phyloP scores from a whole-genome alignment of 2,888 invertebrate genomes.

The Perizoma affinitatum region DNA sequence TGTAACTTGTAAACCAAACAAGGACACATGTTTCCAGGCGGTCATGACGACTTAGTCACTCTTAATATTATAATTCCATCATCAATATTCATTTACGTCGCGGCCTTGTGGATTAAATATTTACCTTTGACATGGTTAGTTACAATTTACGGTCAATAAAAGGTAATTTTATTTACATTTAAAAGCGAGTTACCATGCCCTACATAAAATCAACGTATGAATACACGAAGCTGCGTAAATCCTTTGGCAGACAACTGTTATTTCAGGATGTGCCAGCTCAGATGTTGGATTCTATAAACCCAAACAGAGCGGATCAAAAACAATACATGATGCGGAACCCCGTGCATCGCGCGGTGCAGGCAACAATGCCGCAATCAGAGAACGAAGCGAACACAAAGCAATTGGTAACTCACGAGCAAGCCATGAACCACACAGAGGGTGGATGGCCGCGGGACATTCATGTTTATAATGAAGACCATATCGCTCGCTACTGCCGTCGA shows the following conservation, averaged over 20 bases:
- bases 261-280: constrained; percentile 74
- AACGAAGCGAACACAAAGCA: constrained; percentile 86
- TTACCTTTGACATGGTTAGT: constrained; percentile 46
- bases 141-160: constrained; percentile 32
- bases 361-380: constrained; percentile 69
- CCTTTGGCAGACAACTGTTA: constrained; percentile 78
- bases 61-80: constrained; percentile 51
- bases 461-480: constrained; percentile 87
- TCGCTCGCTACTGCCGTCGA: constrained; percentile 89
- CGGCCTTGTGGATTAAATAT: constrained; percentile 64
- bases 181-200: constrained; percentile 46
- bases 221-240: constrained; percentile 76
- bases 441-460: constrained; percentile 93
- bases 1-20: constrained; percentile 46
- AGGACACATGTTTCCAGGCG: constrained; percentile 69
- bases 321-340: constrained; percentile 80
- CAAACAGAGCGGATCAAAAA: constrained; percentile 66
- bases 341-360: constrained; percentile 76
- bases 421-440: constrained; percentile 90
- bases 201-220: constrained; percentile 65
- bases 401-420: constrained; percentile 83
- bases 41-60: constrained; percentile 51
- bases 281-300: constrained; percentile 67
- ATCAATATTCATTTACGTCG: constrained; percentile 54
- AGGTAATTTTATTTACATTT: constrained; percentile 22